These are phyloP conservation scores for Marmota flaviventris DNA, from an alignment of 2,113 vertebrate species.

Conservation along the genomic window DNA sequence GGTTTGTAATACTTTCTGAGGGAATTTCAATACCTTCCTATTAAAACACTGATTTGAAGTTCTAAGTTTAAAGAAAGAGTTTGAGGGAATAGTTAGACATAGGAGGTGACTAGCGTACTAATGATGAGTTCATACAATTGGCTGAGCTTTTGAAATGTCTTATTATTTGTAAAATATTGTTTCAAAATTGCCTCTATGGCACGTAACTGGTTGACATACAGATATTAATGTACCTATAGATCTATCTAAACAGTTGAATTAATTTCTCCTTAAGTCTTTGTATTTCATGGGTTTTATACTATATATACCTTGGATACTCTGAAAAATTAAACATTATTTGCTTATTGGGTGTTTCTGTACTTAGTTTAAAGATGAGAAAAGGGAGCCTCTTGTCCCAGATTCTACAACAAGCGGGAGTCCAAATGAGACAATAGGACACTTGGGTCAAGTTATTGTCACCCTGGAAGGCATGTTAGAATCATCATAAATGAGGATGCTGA, in stretches of 20 bases:
- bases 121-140: not conserved
- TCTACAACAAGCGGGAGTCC: not conserved
- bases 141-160: not conserved
- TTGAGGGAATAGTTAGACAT: not conserved
- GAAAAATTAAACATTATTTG: not conserved
- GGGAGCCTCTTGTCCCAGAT: not conserved
- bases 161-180: conserved; percentile 24
- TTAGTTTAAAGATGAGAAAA: conserved; percentile 41
- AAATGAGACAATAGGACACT: not conserved
- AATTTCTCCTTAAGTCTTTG: not conserved
- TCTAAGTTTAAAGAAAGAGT: conserved; percentile 40
- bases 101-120: not conserved
- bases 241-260: not conserved
- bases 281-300: not conserved
- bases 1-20: not conserved
- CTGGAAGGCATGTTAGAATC: accelerated
- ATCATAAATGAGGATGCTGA: accelerated
- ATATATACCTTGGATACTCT: not conserved
- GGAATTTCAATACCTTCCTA: not conserved
- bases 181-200: conserved; percentile 19
- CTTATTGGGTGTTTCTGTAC: not conserved
- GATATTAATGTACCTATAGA: not conserved
- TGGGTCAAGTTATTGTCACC: not conserved
- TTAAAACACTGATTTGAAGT: not conserved
- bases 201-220: not conserved